Base-by-base conservation (phyloP, 2,888 invertebrate genomes). In the Steinernema carpocapsae region DNA sequence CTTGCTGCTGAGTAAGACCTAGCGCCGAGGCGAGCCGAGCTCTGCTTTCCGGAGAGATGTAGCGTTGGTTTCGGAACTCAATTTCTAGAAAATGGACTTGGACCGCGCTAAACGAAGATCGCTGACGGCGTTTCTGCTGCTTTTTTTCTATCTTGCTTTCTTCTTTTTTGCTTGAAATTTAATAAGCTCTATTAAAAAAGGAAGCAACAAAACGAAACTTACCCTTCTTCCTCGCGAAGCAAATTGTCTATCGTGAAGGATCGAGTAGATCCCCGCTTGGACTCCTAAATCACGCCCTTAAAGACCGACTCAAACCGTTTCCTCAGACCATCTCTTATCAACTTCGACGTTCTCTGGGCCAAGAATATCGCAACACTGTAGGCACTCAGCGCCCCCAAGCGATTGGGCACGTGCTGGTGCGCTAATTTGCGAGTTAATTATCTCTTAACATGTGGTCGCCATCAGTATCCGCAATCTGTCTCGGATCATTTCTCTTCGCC, bases 1-100 rank as follows among this genome's bases (percentile, higher is more conserved):
- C 77, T 51, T 77, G 77, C 72, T 77, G 77, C 42, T 77, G 77
- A n/a, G 78, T 71, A 24, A 77, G 73, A 10, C 75, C 78, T 12
- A 77, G 56, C 6, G 79, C 32, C 10, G 74, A 64, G 29, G 77
- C 78, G 6, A 77, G 46, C 7, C 74, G 59, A 0, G 77, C 77
- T 14, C 77, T 64, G 17, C 75, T 71, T 70, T 77, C 77, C 19
- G 77, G 75, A 0, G 77, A 77, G 0, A 77, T 79, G 51, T 77
- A 77, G 17, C 77, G 77, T 26, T 77, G 74, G 10, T 76, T 75
- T 14, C 52, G 75, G 51, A 77, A 77, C 72, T 77, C 77, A 10
- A 37, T 71, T 70, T 77, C 77, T 3, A 77, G 48, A 32, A 79
- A 72, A 52, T 77, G 77, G 14, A 77, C 78, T 70, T 77, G 77